phyloP scores from a whole-genome alignment of 2,888 invertebrate species.

The Druceiella hillmani region DNA sequence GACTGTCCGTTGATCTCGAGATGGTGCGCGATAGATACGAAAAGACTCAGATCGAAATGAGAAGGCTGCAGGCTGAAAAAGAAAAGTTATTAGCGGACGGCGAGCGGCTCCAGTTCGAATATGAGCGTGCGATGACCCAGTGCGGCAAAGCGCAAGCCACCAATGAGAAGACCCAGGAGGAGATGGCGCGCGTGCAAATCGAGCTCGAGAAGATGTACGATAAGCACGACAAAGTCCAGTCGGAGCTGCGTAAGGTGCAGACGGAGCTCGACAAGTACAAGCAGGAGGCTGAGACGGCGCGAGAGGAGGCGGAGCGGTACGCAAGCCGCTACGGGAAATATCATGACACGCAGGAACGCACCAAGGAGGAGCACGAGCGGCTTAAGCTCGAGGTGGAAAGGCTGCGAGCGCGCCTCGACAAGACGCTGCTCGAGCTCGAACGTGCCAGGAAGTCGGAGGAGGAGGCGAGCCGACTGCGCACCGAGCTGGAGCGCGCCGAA shows the following conservation, averaged over 20 bases:
- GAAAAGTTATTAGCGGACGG: constrained; percentile 81
- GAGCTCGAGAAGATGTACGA: constrained; percentile 89
- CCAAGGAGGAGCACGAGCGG: constrained; percentile 73
- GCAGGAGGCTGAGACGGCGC: constrained; percentile 68
- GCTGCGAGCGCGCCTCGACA: constrained; percentile 72
- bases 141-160: constrained; percentile 78
- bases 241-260: constrained; percentile 76
- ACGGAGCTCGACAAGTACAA: constrained; percentile 66
- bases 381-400: constrained; percentile 78
- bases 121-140: constrained; percentile 82
- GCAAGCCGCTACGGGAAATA: constrained; percentile 69
- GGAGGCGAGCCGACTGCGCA: constrained; percentile 59
- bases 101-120: constrained; percentile 78
- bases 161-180: constrained; percentile 86
- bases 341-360: constrained; percentile 60
- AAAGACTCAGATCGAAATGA: constrained; percentile 78
- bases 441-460: constrained; percentile 66
- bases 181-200: constrained; percentile 77
- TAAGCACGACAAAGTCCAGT: constrained; percentile 80
- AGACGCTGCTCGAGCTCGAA: constrained; percentile 74
- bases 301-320: constrained; percentile 73
- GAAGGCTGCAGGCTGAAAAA: constrained; percentile 77
- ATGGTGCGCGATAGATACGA: constrained; percentile 86
- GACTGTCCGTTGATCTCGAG: constrained; percentile 73
- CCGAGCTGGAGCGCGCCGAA: constrained; percentile 70